Percentiles rank a stretch among this genome's conserved stretches.
Conservation (phyloP, 2,113 vertebrate genomes). For the Morone saxatilis region DNA sequence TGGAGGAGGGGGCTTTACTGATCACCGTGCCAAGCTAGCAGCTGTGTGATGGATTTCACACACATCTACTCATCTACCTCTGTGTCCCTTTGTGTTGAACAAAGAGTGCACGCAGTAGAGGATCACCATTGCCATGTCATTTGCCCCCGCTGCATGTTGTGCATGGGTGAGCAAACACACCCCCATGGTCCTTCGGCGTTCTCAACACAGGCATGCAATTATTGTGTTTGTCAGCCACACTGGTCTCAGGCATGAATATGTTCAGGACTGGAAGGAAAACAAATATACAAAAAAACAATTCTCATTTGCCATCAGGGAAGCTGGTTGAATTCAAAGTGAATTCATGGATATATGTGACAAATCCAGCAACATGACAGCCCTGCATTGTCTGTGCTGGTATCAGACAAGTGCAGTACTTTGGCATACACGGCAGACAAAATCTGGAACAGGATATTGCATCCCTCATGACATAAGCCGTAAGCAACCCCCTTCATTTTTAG, state of each 20-base stretch:
- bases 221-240: constrained; percentile 33
- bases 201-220: constrained; percentile 59
- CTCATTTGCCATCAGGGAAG: constrained; percentile 11
- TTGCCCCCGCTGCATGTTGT: constrained; percentile 41
- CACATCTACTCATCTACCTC: constrained; percentile 48
- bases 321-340: constrained; percentile 31
- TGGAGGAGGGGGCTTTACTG: constrained; percentile 9
- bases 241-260: constrained; percentile 31
- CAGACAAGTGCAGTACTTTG: constrained; percentile 52
- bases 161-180: constrained; percentile 63
- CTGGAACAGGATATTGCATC: constrained; percentile 60
- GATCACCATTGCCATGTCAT: constrained; percentile 49
- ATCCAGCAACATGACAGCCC: constrained; percentile 31
- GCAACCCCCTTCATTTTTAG: constrained; percentile 35
- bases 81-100: constrained; percentile 56
- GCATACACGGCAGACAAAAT: constrained; percentile 25
- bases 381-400: constrained; percentile 48
- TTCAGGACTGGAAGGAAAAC: constrained; percentile 24
- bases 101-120: constrained; percentile 38
- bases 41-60: constrained; percentile 74
- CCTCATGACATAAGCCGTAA: constrained; percentile 52
- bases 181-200: constrained; percentile 39
- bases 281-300: constrained; percentile 16
- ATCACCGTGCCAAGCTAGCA: constrained; percentile 63
- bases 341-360: constrained; percentile 20